Conservation (phyloP, 2,113 vertebrate species). For the Clinocottus analis region DNA sequence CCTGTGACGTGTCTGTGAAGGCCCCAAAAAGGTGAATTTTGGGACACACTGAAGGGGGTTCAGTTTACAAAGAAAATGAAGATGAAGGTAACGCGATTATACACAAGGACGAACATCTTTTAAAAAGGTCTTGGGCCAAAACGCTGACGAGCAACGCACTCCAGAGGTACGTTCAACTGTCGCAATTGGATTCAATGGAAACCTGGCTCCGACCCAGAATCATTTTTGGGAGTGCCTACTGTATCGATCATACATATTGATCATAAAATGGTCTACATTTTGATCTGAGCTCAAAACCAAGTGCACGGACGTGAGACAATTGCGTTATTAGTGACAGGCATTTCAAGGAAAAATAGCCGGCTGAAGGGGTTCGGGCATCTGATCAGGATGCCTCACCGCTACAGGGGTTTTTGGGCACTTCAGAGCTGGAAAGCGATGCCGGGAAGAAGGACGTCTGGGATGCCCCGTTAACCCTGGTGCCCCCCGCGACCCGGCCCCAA, state of each 20-base stretch:
- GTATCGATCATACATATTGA: conserved; percentile 48
- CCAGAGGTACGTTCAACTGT: conserved; percentile 26
- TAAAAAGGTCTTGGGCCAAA: neutral
- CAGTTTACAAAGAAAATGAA: neutral
- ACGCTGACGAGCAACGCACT: conserved; percentile 23
- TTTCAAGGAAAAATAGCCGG: too few relatives aligned
- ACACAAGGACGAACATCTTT: conserved; percentile 1
- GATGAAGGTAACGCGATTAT: neutral
- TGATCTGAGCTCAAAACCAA: conserved; percentile 24
- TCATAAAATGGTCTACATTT: conserved; percentile 23
- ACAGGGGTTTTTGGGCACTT: too few relatives aligned
- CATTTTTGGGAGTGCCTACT: conserved; percentile 30
- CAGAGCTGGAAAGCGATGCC: too few relatives aligned
- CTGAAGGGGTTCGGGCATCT: neutral
- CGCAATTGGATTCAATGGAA: conserved; percentile 30
- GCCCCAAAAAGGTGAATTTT: conserved; percentile 10
- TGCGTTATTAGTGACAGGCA: neutral
- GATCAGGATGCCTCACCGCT: neutral
- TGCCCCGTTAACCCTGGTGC: neutral
- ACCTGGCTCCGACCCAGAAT: conserved; percentile 46
- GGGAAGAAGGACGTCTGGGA: neutral
- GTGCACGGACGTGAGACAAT: neutral
- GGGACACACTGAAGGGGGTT: conserved; percentile 3
- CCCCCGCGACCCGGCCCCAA: neutral
- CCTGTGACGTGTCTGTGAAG: neutral